Evolutionary conservation across 2,113 vertebrate genomes (phyloP).

Genomic region (Cottus gobio): DNA sequence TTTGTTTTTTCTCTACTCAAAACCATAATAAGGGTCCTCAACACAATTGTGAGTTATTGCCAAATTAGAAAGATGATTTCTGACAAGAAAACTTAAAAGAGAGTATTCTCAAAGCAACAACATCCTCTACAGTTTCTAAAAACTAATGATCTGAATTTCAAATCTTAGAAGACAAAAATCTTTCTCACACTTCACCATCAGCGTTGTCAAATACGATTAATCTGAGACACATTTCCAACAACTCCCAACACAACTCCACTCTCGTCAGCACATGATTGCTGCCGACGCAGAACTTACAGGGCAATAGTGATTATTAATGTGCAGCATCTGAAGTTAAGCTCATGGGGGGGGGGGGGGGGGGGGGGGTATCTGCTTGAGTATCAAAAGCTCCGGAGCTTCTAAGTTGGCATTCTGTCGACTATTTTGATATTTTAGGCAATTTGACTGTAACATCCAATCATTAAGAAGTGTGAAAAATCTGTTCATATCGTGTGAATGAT

Average conservation of each 20-base stretch:
- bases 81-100: constrained; percentile 9
- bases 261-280: constrained; percentile 28
- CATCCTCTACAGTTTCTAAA: constrained; percentile 2
- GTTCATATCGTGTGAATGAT: neutral
- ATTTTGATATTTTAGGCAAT: too few relatives aligned
- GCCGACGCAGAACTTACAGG: constrained; percentile 26
- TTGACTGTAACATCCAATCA: neutral
- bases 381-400: neutral
- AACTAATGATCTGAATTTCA: neutral
- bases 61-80: constrained; percentile 23
- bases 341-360: neutral
- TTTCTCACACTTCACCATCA: constrained; percentile 1
- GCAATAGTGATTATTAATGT: constrained; percentile 59
- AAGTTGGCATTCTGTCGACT: too few relatives aligned
- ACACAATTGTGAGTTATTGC: neutral
- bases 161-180: constrained; percentile 12
- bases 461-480: neutral
- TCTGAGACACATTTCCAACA: constrained; percentile 24
- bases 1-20: constrained; percentile 11
- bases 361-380: too few relatives aligned
- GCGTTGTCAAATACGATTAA: constrained; percentile 34
- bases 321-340: constrained; percentile 58
- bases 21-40: constrained; percentile 11
- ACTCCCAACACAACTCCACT: constrained; percentile 38
- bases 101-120: constrained; percentile 21